Base-by-base conservation (phyloP, 2,888 invertebrate species). In the Heliothis peltigera region DNA sequence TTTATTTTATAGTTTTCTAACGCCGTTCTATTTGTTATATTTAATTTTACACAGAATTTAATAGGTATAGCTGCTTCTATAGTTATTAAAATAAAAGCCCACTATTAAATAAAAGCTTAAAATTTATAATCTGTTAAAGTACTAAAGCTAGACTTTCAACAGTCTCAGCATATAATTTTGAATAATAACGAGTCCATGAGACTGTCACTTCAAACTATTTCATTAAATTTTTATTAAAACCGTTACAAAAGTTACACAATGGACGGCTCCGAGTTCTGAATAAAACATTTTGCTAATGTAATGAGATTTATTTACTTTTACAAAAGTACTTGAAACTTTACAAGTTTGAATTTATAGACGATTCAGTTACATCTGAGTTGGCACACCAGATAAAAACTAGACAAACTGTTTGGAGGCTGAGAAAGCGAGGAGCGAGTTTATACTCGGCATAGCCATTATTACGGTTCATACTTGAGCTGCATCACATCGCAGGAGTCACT, bases 231-330 rank as follows among this genome's bases (percentile, higher is more conserved):
- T 70, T 55, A 72, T 55, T 58, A 75, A 64, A 59, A 44, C 55
- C 21, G 75, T 70, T 51, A n/a, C 10, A 48, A 56, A 68, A 60
- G 12, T 74, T 74, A n/a, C 6, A 74, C 75, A 74, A 55, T 44
- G 18, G 43, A 44, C 35, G 47, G 51, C 25, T 48, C 48, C 42
- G 55, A 75, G 70, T 54, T 64, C 39, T 75, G 76, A 75, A 75
- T 72, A 75, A 72, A 75, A 75, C 76, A 72, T 72, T 70, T 58
- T 44, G 58, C 18, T 70, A 75, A 75, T 64, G 47, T 70, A 64
- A 64, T 57, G 44, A 44, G 51, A 70, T 52, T 70, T 75, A 75
- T 53, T 46, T 51, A 42, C 22, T 44, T 70, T 69, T 42, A 58
- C 10, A 53, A 21, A 43, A 51, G 15, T 43, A 18, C 39, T 54